Evolutionary conservation across 2,888 invertebrate species (phyloP).

Genomic region (Cephus nigrinus): DNA sequence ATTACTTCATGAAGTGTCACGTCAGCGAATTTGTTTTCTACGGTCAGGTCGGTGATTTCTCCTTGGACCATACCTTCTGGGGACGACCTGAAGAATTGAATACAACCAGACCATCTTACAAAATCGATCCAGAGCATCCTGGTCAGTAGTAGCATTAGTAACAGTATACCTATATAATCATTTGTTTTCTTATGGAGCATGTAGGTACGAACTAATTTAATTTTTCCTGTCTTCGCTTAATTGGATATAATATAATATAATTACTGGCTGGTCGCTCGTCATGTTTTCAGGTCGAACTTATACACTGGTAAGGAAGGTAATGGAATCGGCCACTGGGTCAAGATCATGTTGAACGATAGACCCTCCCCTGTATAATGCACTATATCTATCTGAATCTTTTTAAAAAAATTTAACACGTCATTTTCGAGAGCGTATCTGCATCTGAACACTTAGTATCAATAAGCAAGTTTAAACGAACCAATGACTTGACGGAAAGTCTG

Average conservation of each 20-base stretch:
- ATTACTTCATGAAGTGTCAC: conserved; percentile 73
- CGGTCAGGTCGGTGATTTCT: conserved; percentile 72
- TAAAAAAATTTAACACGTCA: background rate
- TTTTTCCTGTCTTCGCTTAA: background rate
- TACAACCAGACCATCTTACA: conserved; percentile 70
- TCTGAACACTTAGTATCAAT: background rate
- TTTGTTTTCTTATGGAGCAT: background rate
- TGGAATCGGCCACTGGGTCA: background rate
- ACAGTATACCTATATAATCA: background rate
- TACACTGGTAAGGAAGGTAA: background rate
- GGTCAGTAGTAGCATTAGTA: conserved; percentile 49
- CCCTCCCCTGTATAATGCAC: background rate
- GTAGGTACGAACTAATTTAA: background rate
- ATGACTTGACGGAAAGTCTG: background rate
- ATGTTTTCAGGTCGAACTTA: background rate
- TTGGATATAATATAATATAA: background rate
- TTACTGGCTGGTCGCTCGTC: background rate
- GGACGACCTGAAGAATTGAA: conserved; percentile 73
- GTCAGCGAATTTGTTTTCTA: conserved; percentile 68
- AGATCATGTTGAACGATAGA: background rate
- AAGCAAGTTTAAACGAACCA: background rate
- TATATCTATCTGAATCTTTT: background rate
- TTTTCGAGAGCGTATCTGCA: background rate
- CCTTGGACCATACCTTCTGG: conserved; percentile 72
- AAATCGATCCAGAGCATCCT: conserved; percentile 69